Evolutionary conservation across 1,140 invertebrate genomes (phyloP).

Genomic region (Dysdera silvatica): DNA sequence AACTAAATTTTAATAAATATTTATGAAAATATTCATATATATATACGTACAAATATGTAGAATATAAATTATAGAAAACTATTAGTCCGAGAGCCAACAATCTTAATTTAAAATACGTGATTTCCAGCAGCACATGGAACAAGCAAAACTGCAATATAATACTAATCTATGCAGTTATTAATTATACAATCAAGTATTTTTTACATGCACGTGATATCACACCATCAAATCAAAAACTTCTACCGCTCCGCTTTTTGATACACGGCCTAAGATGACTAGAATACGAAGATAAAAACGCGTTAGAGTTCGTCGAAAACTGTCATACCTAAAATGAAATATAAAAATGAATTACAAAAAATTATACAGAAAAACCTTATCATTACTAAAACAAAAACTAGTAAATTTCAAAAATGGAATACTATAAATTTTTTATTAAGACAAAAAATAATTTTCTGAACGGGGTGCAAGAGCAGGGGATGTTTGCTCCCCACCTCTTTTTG

Average conservation of each 20-base stretch:
- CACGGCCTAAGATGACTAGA: slow-evolving; percentile 8
- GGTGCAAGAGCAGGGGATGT: not conserved
- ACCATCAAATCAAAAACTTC: not conserved
- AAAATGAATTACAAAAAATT: not conserved
- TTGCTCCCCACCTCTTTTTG: too few species aligned
- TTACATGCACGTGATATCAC: too few species aligned
- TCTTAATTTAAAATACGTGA: too few species aligned
- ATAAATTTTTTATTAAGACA: not conserved
- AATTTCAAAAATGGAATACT: not conserved
- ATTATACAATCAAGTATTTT: too few species aligned
- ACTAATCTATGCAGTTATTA: too few species aligned
- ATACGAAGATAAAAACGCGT: slow-evolving; percentile 1
- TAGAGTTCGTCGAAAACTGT: not conserved
- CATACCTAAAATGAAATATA: not conserved
- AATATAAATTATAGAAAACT: too few species aligned
- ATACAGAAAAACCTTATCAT: not conserved
- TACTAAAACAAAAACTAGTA: not conserved
- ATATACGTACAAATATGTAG: too few species aligned
- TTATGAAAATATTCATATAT: too few species aligned
- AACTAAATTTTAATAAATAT: too few species aligned
- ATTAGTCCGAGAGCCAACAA: too few species aligned
- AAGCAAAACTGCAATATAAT: too few species aligned
- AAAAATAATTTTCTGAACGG: not conserved
- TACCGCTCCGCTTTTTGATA: not conserved
- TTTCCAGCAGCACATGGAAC: too few species aligned